phyloP scores from a whole-genome alignment of 2,113 vertebrate species.

The Chrysemys picta region DNA sequence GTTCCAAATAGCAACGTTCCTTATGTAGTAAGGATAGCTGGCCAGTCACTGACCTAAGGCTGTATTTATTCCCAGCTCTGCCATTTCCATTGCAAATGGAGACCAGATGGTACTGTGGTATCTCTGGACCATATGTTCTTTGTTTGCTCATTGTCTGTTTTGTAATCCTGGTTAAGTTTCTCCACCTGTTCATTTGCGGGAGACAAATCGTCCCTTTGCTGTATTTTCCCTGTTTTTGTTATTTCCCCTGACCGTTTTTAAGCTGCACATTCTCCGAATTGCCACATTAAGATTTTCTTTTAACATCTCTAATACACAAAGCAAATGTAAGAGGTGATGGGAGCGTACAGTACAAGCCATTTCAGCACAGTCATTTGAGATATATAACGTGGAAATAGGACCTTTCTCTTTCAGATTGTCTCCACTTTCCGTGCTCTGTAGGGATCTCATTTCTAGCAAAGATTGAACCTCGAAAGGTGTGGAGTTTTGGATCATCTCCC shows the following conservation, averaged over 20 bases:
- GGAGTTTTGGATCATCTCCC: not conserved
- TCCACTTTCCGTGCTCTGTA: not conserved
- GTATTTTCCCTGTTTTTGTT: not conserved
- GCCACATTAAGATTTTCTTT: not conserved
- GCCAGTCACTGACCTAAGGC: not conserved
- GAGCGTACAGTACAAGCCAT: not conserved
- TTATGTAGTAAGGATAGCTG: not conserved
- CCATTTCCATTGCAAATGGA: not conserved
- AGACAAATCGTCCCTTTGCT: slow-evolving; percentile 20
- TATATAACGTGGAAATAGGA: not conserved
- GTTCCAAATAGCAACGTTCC: not conserved
- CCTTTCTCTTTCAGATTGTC: not conserved
- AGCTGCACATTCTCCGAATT: slow-evolving; percentile 9
- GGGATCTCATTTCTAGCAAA: not conserved
- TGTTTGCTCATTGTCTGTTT: slow-evolving; percentile 12
- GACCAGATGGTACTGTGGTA: slow-evolving; percentile 27
- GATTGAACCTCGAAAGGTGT: not conserved
- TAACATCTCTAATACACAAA: not conserved
- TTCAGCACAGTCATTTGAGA: not conserved
- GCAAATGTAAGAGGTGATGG: not conserved
- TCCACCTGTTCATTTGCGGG: slow-evolving; percentile 39
- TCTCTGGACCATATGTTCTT: slow-evolving; percentile 18
- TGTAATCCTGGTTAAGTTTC: not conserved
- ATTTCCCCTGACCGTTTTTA: not conserved
- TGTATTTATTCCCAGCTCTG: not conserved